phyloP scores from a whole-genome alignment of 2,797 vertebrate species.

The Varecia variegata region DNA sequence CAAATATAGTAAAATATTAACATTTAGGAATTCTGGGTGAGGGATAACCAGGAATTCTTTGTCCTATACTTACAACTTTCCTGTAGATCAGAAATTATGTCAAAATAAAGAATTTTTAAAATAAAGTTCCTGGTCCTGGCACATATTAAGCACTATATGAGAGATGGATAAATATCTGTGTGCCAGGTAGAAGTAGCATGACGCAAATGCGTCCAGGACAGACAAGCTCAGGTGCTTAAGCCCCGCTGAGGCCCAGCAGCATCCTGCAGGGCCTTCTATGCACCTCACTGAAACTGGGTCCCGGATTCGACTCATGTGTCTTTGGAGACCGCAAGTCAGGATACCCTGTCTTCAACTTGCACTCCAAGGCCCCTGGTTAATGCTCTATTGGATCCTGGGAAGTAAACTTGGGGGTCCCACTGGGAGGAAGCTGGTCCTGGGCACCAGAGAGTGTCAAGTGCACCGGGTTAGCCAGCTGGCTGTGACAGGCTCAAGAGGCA shows the following conservation, averaged over 20 bases:
- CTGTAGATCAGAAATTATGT: background rate
- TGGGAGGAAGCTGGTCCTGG: background rate
- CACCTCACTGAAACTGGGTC: background rate
- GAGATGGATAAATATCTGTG: background rate
- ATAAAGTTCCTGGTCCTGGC: background rate
- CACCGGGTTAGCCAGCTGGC: background rate
- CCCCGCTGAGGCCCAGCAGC: background rate
- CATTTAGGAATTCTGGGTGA: background rate
- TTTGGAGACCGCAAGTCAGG: background rate
- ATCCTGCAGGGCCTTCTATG: background rate
- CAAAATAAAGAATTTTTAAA: background rate
- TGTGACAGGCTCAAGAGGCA: no score
- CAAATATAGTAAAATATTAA: background rate
- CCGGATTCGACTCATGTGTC: background rate
- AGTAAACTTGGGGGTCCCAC: background rate
- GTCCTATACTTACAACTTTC: background rate
- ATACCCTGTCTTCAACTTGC: background rate
- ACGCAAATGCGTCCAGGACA: background rate
- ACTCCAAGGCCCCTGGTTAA: background rate
- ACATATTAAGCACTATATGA: background rate
- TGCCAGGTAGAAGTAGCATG: background rate
- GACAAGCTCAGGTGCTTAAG: background rate
- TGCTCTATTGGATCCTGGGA: background rate
- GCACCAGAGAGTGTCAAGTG: background rate
- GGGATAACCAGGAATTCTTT: background rate